phyloP scores from a whole-genome alignment of 1,140 invertebrate species.

The Rhyzopertha dominica region DNA sequence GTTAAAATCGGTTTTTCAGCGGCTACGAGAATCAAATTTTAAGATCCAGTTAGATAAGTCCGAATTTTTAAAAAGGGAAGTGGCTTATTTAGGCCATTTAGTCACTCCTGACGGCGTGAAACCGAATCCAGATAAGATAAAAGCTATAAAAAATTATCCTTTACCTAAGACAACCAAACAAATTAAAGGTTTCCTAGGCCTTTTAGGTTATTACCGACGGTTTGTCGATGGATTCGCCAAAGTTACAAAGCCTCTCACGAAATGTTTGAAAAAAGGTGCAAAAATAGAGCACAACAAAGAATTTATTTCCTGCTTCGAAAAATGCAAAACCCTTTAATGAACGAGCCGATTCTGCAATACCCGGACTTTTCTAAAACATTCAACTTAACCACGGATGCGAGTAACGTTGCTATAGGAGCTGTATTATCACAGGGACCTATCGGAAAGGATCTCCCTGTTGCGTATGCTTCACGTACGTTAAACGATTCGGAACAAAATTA shows the following conservation, averaged over 20 bases:
- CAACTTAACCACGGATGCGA: constrained; percentile 28
- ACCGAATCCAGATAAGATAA: constrained; percentile 21
- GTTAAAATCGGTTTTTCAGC: too few species aligned
- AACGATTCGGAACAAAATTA: constrained; percentile 25
- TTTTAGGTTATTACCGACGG: constrained; percentile 17
- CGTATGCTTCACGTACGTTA: constrained; percentile 24
- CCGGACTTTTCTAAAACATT: constrained; percentile 28
- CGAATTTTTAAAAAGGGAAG: constrained; percentile 16
- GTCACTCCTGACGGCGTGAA: constrained; percentile 17
- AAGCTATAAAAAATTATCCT: constrained; percentile 19
- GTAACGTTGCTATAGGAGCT: constrained; percentile 22
- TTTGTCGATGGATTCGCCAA: constrained; percentile 25
- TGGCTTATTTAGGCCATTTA: constrained; percentile 19
- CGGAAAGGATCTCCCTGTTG: constrained; percentile 29
- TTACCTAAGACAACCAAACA: constrained; percentile 19
- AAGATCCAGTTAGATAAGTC: constrained; percentile 27
- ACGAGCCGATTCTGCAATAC: constrained; percentile 27
- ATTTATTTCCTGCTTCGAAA: constrained; percentile 18
- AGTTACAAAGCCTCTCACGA: constrained; percentile 22
- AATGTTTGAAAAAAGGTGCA: constrained; percentile 22
- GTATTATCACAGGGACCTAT: constrained; percentile 25
- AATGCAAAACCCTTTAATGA: constrained; percentile 22
- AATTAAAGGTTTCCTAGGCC: constrained; percentile 11
- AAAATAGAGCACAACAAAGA: constrained; percentile 6
- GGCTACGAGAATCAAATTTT: constrained; percentile 19